phyloP scores from a whole-genome alignment of 2,113 vertebrate species.

The Lamprotornis superbus region DNA sequence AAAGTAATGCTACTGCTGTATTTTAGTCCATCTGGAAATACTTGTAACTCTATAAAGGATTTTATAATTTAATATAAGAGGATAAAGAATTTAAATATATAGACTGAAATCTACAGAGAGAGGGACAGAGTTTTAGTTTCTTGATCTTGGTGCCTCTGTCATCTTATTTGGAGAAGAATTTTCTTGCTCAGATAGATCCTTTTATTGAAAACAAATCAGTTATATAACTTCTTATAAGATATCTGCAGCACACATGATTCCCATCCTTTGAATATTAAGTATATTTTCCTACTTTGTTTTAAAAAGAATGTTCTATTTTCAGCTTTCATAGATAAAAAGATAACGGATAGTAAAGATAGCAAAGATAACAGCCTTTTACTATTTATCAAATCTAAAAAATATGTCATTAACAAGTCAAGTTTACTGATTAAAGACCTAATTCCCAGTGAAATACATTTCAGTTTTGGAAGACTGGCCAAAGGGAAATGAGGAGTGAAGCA shows the following conservation, averaged over 20 bases:
- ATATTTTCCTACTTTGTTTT: not conserved
- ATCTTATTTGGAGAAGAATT: not conserved
- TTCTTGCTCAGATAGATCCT: not conserved
- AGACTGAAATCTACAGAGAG: not conserved
- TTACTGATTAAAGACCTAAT: not conserved
- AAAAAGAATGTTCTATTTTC: not conserved
- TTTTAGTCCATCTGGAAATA: not conserved
- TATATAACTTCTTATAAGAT: not conserved
- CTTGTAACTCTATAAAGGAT: not conserved
- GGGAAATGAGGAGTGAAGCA: not conserved
- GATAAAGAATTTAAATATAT: not conserved
- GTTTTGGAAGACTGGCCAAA: not conserved
- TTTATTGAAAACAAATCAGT: not conserved
- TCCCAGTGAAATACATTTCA: not conserved
- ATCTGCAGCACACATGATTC: not conserved
- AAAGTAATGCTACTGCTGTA: not conserved
- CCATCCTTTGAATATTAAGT: not conserved
- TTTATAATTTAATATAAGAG: not conserved
- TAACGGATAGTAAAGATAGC: not conserved
- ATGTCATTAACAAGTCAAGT: not conserved
- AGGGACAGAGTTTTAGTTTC: not conserved
- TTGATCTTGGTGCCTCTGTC: not conserved
- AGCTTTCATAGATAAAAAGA: not conserved
- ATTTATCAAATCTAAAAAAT: not conserved
- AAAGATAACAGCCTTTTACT: not conserved